Evolutionary conservation across 2,113 vertebrate genomes (phyloP).

Genomic region (Melozone crissalis): DNA sequence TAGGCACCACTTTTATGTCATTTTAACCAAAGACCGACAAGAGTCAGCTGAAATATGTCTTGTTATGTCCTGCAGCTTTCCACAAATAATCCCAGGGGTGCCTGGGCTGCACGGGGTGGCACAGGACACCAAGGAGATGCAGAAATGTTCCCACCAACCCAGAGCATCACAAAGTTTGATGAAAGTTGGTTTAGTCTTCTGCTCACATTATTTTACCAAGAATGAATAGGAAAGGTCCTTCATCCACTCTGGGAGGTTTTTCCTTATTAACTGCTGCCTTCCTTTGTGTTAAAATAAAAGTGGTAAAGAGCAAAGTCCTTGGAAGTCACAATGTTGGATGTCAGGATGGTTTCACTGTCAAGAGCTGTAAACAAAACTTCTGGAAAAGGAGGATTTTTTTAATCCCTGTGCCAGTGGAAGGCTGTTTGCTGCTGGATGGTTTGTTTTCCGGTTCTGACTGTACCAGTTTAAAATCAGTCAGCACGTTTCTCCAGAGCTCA

Average conservation of each 20-base stretch:
- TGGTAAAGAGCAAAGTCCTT: background rate
- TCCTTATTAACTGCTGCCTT: slow-evolving; percentile 29
- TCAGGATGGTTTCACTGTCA: background rate
- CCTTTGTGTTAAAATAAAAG: background rate
- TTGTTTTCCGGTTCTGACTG: background rate
- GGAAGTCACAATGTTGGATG: background rate
- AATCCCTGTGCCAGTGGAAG: background rate
- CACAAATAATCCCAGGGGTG: background rate
- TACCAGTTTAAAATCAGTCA: background rate
- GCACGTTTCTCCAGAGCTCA: slow-evolving; percentile 18
- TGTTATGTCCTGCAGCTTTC: background rate
- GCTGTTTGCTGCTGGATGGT: background rate
- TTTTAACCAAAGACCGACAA: background rate
- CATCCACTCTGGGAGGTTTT: background rate
- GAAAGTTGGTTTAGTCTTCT: background rate
- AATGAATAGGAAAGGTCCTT: background rate
- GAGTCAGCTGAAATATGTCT: background rate
- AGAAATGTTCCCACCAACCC: background rate
- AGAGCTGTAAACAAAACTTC: background rate
- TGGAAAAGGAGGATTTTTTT: background rate
- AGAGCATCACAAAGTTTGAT: background rate
- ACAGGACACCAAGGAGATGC: background rate
- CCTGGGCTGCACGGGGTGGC: accelerated
- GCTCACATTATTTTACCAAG: background rate
- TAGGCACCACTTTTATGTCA: background rate